Base-by-base conservation (phyloP, 2,888 invertebrate species). In the Meghimatium bilineatum region DNA sequence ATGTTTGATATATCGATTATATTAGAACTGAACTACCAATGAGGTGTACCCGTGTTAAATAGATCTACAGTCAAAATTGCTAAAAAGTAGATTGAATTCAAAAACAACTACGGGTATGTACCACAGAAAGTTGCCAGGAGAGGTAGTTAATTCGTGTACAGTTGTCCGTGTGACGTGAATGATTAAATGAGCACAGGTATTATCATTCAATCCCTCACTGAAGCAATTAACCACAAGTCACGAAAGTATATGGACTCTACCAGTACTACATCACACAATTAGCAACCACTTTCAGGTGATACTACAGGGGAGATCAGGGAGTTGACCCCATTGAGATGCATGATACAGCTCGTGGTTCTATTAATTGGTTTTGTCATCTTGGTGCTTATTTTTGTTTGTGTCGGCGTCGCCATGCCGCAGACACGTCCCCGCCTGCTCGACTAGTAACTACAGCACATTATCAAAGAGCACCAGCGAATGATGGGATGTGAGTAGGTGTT, bases 331-430 rank as follows among this genome's bases (percentile, higher is more conserved):
- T 78, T 49, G 86, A 86, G 29, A 66, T 85, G 38, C 85, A 86
- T 78, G 86, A 86, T 77, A 83, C 83, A 34, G 86, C 86, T 85
- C 26, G 81, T 86, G 10, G 85, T 85, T 23, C 82, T 86, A 0
- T 78, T 86, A 34, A 85, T 86, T 56, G 84, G 84, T n/a, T 86
- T 86, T 44, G 79, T 86, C 23, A 72, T 86, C 56, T 77, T 86
- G 38, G 78, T 86, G 44, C 82, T 86, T 20, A 83, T 86, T 63
- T 85, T 76, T 86, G 86, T 79, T 77, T 83, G 29, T 85, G 85
- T 71, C 75, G 86, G 10, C 77, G 83, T 10, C 77, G 83, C 5
- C 66, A 74, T 17, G 32, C 34, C 23, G 52, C 74, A 32, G 29
- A 79, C 3, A n/a, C 52, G 17, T 23, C 34, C 6, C n/a, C 69